phyloP scores from a whole-genome alignment of 1,140 invertebrate genomes.

The Venturia canescens region DNA sequence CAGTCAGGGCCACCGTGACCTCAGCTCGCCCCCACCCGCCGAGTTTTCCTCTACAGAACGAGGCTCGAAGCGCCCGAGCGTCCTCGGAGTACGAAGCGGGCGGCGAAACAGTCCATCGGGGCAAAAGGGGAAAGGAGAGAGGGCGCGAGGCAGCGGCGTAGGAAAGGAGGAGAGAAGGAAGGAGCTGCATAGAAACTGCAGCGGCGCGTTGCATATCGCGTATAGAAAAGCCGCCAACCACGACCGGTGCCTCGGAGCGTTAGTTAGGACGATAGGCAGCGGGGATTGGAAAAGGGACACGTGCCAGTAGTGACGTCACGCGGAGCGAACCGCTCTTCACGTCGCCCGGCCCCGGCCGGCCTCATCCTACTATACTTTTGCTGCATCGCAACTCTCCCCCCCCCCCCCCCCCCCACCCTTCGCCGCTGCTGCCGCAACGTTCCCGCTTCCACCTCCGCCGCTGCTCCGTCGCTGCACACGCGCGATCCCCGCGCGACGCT shows the following conservation, averaged over 20 bases:
- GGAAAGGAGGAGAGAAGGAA: not conserved
- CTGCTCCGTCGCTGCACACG: slow-evolving; percentile 54
- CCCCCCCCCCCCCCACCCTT: not conserved
- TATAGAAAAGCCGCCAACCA: slow-evolving; percentile 52
- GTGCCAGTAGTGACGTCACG: slow-evolving; percentile 73
- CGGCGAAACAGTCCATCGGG: not conserved
- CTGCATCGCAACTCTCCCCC: not conserved
- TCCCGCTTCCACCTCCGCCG: not conserved
- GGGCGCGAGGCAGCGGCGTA: not conserved
- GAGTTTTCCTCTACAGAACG: slow-evolving; percentile 15
- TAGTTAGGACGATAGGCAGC: slow-evolving; percentile 50
- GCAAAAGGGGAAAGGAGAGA: not conserved
- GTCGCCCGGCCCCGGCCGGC: slow-evolving; percentile 49
- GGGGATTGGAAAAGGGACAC: slow-evolving; percentile 65
- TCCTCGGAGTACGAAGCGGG: slow-evolving; percentile 14
- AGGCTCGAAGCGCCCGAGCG: slow-evolving; percentile 18
- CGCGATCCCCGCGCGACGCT: slow-evolving; percentile 23
- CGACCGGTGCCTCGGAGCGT: slow-evolving; percentile 47
- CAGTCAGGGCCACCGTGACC: slow-evolving; percentile 76
- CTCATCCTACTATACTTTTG: slow-evolving; percentile 10
- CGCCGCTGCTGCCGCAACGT: too few species aligned
- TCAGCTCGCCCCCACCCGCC: slow-evolving; percentile 63
- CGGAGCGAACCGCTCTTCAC: slow-evolving; percentile 62
- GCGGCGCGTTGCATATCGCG: slow-evolving; percentile 55
- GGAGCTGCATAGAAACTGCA: slow-evolving; percentile 35